phyloP scores from a whole-genome alignment of 2,797 vertebrate species.

The Scolopax bukidnonensis region DNA sequence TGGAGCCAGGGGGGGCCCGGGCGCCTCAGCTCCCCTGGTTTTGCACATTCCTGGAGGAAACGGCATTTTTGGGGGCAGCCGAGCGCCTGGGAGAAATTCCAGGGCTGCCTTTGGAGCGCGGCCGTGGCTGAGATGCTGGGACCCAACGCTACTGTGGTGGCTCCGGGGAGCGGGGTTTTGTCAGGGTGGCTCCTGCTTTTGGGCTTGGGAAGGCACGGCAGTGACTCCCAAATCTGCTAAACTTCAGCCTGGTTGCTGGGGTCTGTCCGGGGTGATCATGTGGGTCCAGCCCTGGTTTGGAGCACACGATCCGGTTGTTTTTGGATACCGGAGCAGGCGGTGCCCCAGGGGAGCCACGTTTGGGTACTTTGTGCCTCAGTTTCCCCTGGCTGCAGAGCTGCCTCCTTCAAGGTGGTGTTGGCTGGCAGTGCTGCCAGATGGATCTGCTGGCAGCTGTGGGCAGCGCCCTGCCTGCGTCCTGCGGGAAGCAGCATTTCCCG shows the following conservation, averaged over 20 bases:
- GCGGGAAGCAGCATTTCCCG: not conserved
- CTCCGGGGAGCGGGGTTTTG: rapidly evolving
- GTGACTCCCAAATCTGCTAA: not conserved
- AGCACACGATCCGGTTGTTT: not conserved
- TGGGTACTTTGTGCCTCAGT: not conserved
- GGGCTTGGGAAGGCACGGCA: not conserved
- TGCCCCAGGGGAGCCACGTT: not conserved
- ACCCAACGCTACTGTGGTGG: rapidly evolving
- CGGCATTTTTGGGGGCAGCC: slow-evolving; percentile 65
- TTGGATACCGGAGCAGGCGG: rapidly evolving
- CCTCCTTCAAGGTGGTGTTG: not conserved
- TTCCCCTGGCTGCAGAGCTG: not conserved
- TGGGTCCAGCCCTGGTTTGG: not conserved
- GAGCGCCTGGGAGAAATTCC: slow-evolving; percentile 63
- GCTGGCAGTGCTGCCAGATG: not conserved
- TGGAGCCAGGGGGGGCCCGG: not conserved
- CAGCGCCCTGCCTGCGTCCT: not conserved
- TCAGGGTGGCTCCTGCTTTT: not conserved
- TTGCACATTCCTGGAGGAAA: slow-evolving; percentile 74
- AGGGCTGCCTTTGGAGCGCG: not conserved
- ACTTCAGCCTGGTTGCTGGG: not conserved
- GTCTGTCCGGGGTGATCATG: rapidly evolving
- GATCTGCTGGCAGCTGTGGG: not conserved
- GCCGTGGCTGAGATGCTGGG: not conserved
- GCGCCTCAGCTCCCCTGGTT: slow-evolving; percentile 46